Evolutionary conservation across 2,113 vertebrate genomes (phyloP).

Genomic region (Clarias macrocephalus): DNA sequence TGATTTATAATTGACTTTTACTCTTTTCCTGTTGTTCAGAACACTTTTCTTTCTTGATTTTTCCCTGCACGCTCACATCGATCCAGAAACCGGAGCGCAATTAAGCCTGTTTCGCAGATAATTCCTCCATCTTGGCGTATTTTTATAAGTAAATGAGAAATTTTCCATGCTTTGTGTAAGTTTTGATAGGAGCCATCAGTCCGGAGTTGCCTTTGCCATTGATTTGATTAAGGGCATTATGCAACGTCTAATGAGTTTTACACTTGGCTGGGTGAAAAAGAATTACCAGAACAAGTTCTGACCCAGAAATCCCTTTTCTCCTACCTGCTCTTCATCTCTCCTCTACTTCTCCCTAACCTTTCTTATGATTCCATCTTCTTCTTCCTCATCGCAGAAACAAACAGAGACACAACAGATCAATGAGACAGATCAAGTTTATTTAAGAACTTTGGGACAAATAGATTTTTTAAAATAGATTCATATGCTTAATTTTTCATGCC

Average conservation of each 20-base stretch:
- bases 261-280: conserved; percentile 92
- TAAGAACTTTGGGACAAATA: conserved; percentile 54
- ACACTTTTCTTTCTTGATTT: conserved; percentile 42
- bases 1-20: neutral
- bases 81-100: conserved; percentile 66
- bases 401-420: conserved; percentile 71
- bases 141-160: conserved; percentile 74
- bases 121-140: conserved; percentile 70
- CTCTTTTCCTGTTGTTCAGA: neutral
- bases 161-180: conserved; percentile 76
- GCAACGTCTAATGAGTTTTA: conserved; percentile 99
- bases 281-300: conserved; percentile 84
- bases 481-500: conserved; percentile 58
- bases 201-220: conserved; percentile 91
- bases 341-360: conserved; percentile 2
- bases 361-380: conserved; percentile 55
- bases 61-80: conserved; percentile 63
- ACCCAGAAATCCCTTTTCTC: conserved; percentile 69
- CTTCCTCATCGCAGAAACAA: conserved; percentile 58
- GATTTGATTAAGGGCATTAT: conserved; percentile 99
- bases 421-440: conserved; percentile 64
- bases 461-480: conserved; percentile 68
- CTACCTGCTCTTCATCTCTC: conserved; percentile 44
- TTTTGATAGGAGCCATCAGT: conserved; percentile 94
- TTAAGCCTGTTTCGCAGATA: conserved; percentile 71